Base-by-base conservation (phyloP, 2,888 invertebrate genomes). In the Diaperis boleti region DNA sequence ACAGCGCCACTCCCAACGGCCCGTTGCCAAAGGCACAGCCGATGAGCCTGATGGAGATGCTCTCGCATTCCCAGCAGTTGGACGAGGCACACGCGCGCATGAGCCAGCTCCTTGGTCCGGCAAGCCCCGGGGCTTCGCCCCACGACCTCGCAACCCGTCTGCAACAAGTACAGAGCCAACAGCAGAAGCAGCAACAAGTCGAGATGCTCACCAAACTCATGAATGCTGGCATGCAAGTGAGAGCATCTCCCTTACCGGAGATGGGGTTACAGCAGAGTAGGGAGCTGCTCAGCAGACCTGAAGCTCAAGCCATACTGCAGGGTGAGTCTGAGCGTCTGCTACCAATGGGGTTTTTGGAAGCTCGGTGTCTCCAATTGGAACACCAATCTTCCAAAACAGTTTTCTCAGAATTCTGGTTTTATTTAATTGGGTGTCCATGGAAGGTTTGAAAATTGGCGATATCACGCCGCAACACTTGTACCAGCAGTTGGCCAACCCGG, bases 281-380 rank as follows among this genome's bases (percentile, higher is more conserved):
- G 44, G 91, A 91, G 66, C 80, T 91, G 68, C 78, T 91, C 61
- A 89, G 88, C 78, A 81, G 91, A 66, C 91, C 91, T 0, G 92
- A 92, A 77, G 90, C 91, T 8, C 90, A 91, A 79, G 90, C 91
- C 44, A 88, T 93, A 62, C 85, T 92, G 69, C 89, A 91, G 80
- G 90, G 90, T 90, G 76, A 70, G 72, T 42, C 10, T 41, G 18
- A 7, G 7, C 59, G 11, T 4, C n/a, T 31, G 31, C n/a, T n/a
- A n/a, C n/a, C n/a, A n/a, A n/a, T n/a, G n/a, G n/a, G n/a, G n/a
- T n/a, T n/a, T n/a, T n/a, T n/a, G n/a, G n/a, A n/a, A n/a, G n/a
- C n/a, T n/a, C n/a, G n/a, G n/a, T n/a, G n/a, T n/a, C n/a, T n/a
- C n/a, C n/a, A n/a, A n/a, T n/a, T n/a, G n/a, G n/a, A n/a, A n/a